Conservation (phyloP, 2,113 vertebrate genomes). For the Microtus richardsoni region DNA sequence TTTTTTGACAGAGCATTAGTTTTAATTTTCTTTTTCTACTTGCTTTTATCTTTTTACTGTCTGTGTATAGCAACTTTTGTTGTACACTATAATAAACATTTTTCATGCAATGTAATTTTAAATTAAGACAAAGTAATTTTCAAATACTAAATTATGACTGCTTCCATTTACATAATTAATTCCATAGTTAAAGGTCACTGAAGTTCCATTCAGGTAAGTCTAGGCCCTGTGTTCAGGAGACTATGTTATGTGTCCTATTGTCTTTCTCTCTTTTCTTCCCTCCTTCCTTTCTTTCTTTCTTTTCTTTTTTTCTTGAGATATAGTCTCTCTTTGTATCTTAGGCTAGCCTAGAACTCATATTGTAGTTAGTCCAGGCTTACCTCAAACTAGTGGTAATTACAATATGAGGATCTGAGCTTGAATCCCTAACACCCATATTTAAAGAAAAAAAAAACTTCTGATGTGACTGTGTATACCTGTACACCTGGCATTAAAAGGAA, state of each 20-base stretch:
- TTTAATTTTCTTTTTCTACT: conserved; percentile 65
- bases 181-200: conserved; percentile 8
- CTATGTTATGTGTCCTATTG: background rate
- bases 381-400: background rate
- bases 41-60: conserved; percentile 37
- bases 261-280: background rate
- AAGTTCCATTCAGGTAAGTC: conserved; percentile 19
- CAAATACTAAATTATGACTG: conserved; percentile 29
- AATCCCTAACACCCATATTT: background rate
- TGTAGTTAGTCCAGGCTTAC: no score
- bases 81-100: conserved; percentile 41
- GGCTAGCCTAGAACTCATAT: no score
- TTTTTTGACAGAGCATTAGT: conserved; percentile 45
- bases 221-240: background rate
- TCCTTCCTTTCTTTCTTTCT: background rate
- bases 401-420: background rate
- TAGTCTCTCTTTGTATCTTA: background rate
- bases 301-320: no score
- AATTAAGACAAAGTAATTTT: conserved; percentile 64
- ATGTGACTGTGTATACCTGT: background rate
- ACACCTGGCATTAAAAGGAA: background rate
- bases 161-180: conserved; percentile 45
- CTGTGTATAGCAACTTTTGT: conserved; percentile 37
- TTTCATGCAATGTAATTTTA: conserved; percentile 56
- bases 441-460: background rate